These are phyloP conservation scores for Cavia aperea DNA, from an alignment of 2,113 vertebrate genomes.

Conservation along the genomic window DNA sequence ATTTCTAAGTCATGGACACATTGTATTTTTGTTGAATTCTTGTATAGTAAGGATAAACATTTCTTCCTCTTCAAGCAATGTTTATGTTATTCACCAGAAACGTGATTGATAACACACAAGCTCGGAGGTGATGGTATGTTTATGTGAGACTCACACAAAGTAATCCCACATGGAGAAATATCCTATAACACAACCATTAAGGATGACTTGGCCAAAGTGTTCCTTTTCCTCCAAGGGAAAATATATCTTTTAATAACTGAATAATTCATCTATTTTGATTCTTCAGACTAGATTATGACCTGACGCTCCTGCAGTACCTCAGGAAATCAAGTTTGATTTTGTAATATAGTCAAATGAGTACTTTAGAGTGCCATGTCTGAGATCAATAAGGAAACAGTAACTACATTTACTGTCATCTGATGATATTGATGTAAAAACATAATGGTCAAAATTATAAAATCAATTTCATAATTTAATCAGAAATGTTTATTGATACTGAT, in stretches of 20 bases:
- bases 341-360: conserved; percentile 91
- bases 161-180: conserved; percentile 61
- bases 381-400: conserved; percentile 95
- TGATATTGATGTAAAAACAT: conserved; percentile 87
- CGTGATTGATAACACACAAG: conserved; percentile 68
- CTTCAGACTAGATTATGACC: conserved; percentile 70
- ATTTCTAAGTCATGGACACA: conserved; percentile 65
- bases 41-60: conserved; percentile 69
- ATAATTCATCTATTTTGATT: conserved; percentile 74
- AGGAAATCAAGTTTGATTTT: conserved; percentile 94
- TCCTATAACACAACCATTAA: conserved; percentile 55
- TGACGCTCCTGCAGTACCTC: conserved; percentile 80
- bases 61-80: conserved; percentile 71
- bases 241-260: conserved; percentile 71
- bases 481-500: conserved; percentile 87
- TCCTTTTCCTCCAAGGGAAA: conserved; percentile 64
- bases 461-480: conserved; percentile 99
- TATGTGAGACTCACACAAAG: conserved; percentile 53
- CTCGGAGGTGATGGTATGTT: conserved; percentile 50
- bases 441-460: conserved; percentile 94
- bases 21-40: conserved; percentile 67
- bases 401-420: conserved; percentile 92
- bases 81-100: conserved; percentile 70
- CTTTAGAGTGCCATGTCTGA: conserved; percentile 80
- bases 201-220: conserved; percentile 35